Conservation (phyloP, 2,888 invertebrate species). For the Choristoneura rosaceana region DNA sequence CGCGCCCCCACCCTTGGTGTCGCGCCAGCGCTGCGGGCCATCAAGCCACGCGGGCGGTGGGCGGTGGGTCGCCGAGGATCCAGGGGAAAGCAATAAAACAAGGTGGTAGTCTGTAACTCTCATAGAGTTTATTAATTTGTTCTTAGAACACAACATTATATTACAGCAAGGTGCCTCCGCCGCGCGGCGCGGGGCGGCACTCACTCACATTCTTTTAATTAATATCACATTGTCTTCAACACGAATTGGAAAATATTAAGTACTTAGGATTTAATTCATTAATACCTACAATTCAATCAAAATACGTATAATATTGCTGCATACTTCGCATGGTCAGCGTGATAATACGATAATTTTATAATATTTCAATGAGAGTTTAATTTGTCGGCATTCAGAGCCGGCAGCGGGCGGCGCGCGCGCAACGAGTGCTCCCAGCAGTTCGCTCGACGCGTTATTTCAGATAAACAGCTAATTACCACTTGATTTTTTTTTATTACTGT, state of each 20-base stretch:
- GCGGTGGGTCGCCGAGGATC: no score
- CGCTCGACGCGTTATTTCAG: no score
- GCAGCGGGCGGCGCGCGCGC: no score
- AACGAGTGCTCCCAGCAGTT: no score
- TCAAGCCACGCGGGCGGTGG: no score
- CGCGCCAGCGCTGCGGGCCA: no score
- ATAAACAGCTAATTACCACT: no score
- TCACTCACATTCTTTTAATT: conserved; percentile 26
- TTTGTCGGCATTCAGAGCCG: conserved; percentile 33
- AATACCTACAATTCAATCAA: conserved; percentile 6
- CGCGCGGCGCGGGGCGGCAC: conserved; percentile 16
- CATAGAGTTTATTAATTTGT: conserved; percentile 42
- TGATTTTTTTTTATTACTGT: no score
- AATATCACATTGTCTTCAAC: conserved; percentile 13
- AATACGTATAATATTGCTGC: background rate
- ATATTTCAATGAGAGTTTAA: conserved; percentile 34
- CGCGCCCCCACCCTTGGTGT: no score
- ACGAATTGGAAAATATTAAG: conserved; percentile 15
- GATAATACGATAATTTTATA: conserved; percentile 9
- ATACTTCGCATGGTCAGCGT: background rate
- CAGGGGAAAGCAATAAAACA: conserved; percentile 13
- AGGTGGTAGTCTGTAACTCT: conserved; percentile 24
- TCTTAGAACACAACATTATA: conserved; percentile 38
- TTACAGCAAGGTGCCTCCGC: conserved; percentile 20
- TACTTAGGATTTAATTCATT: conserved; percentile 5